Evolutionary conservation across 2,797 vertebrate species (phyloP).

Genomic region (Geotria australis): DNA sequence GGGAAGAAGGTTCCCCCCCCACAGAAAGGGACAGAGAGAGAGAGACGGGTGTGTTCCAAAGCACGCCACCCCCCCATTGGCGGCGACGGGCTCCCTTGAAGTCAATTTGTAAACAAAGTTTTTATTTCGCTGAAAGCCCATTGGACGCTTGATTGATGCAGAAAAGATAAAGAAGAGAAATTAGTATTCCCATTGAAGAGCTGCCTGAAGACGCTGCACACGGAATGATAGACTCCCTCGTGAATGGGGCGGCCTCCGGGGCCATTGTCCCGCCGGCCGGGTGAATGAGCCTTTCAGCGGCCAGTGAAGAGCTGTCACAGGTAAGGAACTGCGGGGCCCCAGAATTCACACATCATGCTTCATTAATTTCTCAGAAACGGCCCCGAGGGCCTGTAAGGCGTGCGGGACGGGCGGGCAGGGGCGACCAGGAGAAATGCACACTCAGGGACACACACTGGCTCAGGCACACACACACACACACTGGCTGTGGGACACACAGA

Average conservation of each 20-base stretch:
- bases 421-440: no score
- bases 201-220: not conserved
- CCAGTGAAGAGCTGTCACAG: not conserved
- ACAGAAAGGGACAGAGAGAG: no score
- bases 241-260: not conserved
- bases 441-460: no score
- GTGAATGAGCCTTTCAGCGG: not conserved
- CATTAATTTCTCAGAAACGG: not conserved
- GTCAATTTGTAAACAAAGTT: no score
- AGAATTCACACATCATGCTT: not conserved
- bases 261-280: not conserved
- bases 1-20: no score
- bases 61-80: no score
- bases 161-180: not conserved
- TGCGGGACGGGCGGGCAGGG: no score
- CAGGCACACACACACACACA: no score
- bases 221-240: not conserved
- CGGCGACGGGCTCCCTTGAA: no score
- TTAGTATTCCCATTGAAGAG: not conserved
- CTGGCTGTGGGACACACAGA: no score
- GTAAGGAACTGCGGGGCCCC: not conserved
- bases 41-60: no score
- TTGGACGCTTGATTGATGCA: not conserved
- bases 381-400: not conserved
- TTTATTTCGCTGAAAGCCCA: no score